Conservation (phyloP, 2,797 vertebrate species). For the Microcaecilia unicolor region DNA sequence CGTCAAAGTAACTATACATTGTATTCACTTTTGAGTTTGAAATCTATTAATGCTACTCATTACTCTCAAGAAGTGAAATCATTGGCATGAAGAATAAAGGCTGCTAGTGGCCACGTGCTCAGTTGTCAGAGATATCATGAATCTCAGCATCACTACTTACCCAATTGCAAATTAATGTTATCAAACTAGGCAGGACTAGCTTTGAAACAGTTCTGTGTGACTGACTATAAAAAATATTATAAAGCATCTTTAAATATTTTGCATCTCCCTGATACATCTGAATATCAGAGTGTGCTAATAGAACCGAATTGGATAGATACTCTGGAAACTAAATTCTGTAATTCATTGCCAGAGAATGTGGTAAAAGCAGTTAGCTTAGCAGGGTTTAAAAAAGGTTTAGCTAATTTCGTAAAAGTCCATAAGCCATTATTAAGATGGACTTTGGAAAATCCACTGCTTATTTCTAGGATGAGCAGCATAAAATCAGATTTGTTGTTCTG, state of each 20-base stretch:
- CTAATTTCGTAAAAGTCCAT: too few species aligned
- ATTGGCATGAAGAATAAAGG: constrained; percentile 38
- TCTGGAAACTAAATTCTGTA: too few species aligned
- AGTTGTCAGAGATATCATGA: constrained; percentile 19
- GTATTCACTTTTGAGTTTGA: too few species aligned
- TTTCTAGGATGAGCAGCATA: too few species aligned
- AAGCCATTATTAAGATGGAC: too few species aligned
- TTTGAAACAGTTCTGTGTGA: constrained; percentile 65
- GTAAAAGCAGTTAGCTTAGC: too few species aligned
- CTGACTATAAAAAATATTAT: constrained; percentile 56
- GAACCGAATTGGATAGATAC: constrained; percentile 34
- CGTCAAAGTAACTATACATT: constrained; percentile 38
- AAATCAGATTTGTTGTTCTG: too few species aligned
- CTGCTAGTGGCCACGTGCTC: constrained; percentile 25
- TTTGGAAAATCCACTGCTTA: too few species aligned
- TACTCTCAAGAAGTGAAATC: constrained; percentile 35
- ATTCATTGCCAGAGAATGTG: too few species aligned
- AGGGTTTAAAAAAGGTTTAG: too few species aligned
- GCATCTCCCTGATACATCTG: constrained; percentile 20
- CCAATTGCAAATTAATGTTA: constrained; percentile 65
- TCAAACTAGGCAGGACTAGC: constrained; percentile 52
- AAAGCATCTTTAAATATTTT: constrained; percentile 49
- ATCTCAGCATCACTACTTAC: constrained; percentile 15
- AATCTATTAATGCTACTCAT: constrained; percentile 44
- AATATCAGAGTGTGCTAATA: constrained; percentile 44